These are phyloP conservation scores for Caenorhabditis sp. DNA, from an alignment of 2,888 invertebrate species.

Conservation along the genomic window DNA sequence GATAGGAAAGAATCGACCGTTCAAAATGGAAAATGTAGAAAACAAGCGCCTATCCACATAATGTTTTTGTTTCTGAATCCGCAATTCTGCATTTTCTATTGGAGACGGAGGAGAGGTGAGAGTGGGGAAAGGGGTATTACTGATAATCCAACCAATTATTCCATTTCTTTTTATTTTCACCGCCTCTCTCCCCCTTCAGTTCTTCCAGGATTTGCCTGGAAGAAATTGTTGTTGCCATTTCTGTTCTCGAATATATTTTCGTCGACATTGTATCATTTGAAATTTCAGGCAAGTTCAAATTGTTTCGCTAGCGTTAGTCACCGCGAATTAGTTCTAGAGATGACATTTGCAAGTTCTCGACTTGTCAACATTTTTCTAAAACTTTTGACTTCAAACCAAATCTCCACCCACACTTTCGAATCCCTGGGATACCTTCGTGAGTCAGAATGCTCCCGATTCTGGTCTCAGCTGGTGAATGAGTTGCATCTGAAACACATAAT, in stretches of 20 bases:
- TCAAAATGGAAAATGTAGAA: too few species aligned
- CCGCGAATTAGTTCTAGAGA: too few species aligned
- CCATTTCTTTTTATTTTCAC: slow-evolving; percentile 29
- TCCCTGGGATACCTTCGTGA: too few species aligned
- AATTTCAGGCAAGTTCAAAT: too few species aligned
- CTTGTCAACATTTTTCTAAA: too few species aligned
- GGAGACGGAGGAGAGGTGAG: slow-evolving; percentile 11
- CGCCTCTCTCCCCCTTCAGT: background rate
- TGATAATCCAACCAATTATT: slow-evolving; percentile 64
- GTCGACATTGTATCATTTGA: background rate
- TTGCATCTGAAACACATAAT: slow-evolving; percentile 2
- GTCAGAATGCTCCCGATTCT: too few species aligned
- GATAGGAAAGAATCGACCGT: too few species aligned
- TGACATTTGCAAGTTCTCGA: too few species aligned
- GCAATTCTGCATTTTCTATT: slow-evolving; percentile 13
- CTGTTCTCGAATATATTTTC: background rate
- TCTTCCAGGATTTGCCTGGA: background rate
- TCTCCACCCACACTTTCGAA: too few species aligned
- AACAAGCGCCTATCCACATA: background rate
- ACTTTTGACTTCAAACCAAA: too few species aligned
- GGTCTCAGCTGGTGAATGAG: background rate
- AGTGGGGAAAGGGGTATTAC: slow-evolving; percentile 52
- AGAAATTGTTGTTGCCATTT: slow-evolving; percentile 15
- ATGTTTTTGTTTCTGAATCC: slow-evolving; percentile 6
- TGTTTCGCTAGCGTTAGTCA: too few species aligned